A percentile compares a stretch with the other conserved stretches of the same genome.
These are phyloP conservation scores for Macrochelys suwanniensis DNA, from an alignment of 2,797 vertebrate genomes.

Conservation along the genomic window DNA sequence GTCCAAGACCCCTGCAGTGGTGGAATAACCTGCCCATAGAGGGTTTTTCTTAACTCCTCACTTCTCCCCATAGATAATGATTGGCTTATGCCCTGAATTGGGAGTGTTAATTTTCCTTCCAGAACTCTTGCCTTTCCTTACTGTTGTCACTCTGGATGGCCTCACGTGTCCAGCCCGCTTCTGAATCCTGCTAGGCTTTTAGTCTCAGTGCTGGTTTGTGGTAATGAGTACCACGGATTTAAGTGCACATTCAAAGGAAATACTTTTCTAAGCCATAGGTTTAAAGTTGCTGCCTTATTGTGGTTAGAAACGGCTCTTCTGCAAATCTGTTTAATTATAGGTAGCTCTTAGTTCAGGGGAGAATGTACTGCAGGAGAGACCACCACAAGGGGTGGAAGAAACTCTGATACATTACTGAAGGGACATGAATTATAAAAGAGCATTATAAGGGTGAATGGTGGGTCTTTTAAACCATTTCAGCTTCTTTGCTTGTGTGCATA, in stretches of 20 bases:
- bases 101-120: no score
- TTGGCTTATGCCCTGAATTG: background rate
- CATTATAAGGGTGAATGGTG: background rate
- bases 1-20: no score
- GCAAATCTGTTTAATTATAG: background rate
- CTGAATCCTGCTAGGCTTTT: background rate
- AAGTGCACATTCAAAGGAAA: background rate
- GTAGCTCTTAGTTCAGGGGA: no score
- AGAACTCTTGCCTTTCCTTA: background rate
- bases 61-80: background rate
- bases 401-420: background rate
- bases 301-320: background rate
- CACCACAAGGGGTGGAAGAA: background rate
- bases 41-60: background rate
- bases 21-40: background rate
- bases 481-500: background rate
- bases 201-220: background rate
- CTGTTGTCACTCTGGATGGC: background rate
- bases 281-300: background rate
- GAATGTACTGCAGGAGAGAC: no score
- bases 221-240: background rate
- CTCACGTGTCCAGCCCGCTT: background rate
- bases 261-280: background rate
- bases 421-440: background rate
- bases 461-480: background rate